Conservation (phyloP, 2,797 vertebrate genomes). For the Taeniopygia guttata region DNA sequence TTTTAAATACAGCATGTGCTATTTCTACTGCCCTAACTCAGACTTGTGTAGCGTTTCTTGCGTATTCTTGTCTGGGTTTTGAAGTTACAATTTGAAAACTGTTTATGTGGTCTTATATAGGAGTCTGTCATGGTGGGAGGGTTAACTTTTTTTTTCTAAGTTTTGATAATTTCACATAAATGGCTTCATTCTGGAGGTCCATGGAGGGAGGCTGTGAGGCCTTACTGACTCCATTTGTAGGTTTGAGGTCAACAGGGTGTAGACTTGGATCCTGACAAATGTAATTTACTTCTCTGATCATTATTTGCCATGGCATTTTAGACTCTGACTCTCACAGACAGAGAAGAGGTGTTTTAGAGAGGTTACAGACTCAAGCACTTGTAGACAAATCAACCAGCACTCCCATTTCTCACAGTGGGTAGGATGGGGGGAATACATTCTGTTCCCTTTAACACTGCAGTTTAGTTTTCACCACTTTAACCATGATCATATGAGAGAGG, state of each 20-base stretch:
- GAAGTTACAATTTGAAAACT: background rate
- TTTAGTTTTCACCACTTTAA: background rate
- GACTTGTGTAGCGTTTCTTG: background rate
- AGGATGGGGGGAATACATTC: background rate
- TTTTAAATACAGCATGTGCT: background rate
- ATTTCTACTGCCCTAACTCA: background rate
- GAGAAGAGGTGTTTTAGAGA: background rate
- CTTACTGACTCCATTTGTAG: background rate
- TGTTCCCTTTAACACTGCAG: background rate
- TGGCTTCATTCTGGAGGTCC: background rate
- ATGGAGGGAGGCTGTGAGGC: accelerated
- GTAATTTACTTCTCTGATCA: background rate
- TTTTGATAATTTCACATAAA: background rate
- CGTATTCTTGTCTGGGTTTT: background rate
- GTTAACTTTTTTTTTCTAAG: background rate
- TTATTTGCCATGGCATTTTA: background rate
- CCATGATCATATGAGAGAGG: background rate
- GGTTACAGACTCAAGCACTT: background rate
- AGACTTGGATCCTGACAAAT: background rate
- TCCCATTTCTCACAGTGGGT: accelerated
- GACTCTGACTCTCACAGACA: background rate
- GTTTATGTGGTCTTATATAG: background rate
- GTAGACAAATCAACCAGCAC: background rate
- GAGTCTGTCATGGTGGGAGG: background rate
- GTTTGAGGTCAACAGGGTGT: background rate